Evolutionary conservation across 2,888 invertebrate species (phyloP).

Genomic region (Eucera pruinosa): DNA sequence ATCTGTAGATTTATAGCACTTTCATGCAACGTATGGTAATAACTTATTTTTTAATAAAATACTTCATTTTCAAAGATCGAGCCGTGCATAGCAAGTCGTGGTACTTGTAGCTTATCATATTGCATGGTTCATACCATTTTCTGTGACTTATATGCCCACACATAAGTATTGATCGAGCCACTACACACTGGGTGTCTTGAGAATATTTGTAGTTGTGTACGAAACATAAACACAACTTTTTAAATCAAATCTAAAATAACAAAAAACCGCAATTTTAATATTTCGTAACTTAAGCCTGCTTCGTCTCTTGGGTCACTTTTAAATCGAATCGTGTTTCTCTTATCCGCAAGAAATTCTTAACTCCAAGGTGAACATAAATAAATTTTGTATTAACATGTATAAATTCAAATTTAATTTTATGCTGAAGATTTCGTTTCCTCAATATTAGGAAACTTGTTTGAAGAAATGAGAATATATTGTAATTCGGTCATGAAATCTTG

Average conservation of each 20-base stretch:
- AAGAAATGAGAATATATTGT: too few relatives aligned
- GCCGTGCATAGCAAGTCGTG: background rate
- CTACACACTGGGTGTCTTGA: slow-evolving; percentile 9
- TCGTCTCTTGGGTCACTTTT: too few relatives aligned
- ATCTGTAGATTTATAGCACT: slow-evolving; percentile 1
- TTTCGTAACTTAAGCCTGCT: background rate
- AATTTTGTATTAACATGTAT: too few relatives aligned
- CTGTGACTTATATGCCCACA: slow-evolving; percentile 29
- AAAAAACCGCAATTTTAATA: background rate
- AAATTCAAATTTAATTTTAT: too few relatives aligned
- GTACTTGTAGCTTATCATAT: slow-evolving; percentile 19
- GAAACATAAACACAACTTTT: background rate
- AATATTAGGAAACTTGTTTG: too few relatives aligned
- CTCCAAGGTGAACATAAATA: too few relatives aligned
- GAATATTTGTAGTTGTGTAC: background rate
- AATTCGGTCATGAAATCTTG: too few relatives aligned
- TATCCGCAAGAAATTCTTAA: too few relatives aligned
- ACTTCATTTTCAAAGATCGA: slow-evolving; percentile 10
- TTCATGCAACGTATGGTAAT: slow-evolving; percentile 15
- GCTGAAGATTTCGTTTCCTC: too few relatives aligned
- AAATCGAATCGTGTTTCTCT: too few relatives aligned
- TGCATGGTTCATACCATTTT: slow-evolving; percentile 26
- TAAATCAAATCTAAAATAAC: background rate
- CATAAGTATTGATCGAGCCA: slow-evolving; percentile 33
- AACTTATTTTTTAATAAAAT: slow-evolving; percentile 13